Evolutionary conservation across 2,888 invertebrate species (phyloP).

Genomic region (Embidobia sp.): DNA sequence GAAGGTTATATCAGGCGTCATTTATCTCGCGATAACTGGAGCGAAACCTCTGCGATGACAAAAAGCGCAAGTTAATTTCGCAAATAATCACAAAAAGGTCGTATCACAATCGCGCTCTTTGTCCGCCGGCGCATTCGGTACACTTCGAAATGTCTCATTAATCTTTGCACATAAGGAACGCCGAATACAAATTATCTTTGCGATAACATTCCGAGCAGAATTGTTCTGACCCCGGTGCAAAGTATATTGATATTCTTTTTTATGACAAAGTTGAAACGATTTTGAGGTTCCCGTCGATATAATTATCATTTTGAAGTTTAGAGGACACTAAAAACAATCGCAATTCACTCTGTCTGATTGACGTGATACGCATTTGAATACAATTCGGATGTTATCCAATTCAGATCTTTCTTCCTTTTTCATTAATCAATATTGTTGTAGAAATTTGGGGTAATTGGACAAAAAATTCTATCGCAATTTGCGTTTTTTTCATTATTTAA

Average conservation of each 20-base stretch:
- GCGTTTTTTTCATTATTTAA: no score
- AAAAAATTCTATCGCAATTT: no score
- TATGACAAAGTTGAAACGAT: no score
- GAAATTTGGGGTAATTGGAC: no score
- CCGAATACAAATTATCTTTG: conserved; percentile 38
- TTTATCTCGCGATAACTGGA: conserved; percentile 59
- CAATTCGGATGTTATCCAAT: no score
- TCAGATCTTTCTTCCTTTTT: no score
- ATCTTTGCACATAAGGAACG: conserved; percentile 41
- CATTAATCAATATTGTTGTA: no score
- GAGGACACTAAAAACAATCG: neutral
- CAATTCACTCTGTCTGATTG: no score
- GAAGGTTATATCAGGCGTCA: conserved; percentile 48
- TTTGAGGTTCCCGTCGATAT: no score
- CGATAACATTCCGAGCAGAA: conserved; percentile 39
- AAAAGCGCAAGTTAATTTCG: conserved; percentile 55
- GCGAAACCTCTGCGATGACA: conserved; percentile 57
- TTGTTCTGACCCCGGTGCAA: conserved; percentile 11
- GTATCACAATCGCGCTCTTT: conserved; percentile 39
- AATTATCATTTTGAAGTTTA: neutral
- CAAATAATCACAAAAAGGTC: conserved; percentile 51
- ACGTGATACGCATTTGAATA: no score
- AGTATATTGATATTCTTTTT: neutral
- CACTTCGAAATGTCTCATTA: conserved; percentile 50
- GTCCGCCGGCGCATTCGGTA: conserved; percentile 37